These are phyloP conservation scores for Himalopsyche tibetana DNA, from an alignment of 2,888 invertebrate species.

Conservation along the genomic window DNA sequence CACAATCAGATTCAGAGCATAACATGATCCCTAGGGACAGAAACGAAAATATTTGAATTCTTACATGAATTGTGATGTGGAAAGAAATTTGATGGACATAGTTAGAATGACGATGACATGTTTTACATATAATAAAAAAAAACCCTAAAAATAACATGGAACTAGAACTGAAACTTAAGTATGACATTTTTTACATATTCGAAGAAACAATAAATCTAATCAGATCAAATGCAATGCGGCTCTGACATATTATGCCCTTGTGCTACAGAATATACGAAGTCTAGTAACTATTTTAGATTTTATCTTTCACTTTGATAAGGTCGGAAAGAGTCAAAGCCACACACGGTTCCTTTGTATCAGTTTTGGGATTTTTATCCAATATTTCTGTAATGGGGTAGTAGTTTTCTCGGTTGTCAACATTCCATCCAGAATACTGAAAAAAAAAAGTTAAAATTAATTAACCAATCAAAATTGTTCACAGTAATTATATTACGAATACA, in stretches of 20 bases:
- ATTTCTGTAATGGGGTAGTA: constrained; percentile 79
- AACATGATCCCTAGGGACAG: not conserved
- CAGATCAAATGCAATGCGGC: not conserved
- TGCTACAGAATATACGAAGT: constrained; percentile 7
- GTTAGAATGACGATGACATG: not conserved
- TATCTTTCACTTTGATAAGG: constrained; percentile 77
- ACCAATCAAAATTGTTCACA: too few species aligned
- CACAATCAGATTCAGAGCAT: constrained; percentile 13
- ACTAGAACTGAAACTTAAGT: too few species aligned
- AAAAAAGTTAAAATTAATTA: not conserved
- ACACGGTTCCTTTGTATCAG: constrained; percentile 77
- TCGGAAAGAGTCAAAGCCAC: constrained; percentile 77
- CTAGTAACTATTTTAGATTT: constrained; percentile 67
- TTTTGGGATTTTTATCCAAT: constrained; percentile 75
- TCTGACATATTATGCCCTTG: not conserved
- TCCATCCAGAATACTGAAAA: constrained; percentile 79
- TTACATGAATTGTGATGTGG: not conserved
- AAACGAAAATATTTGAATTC: not conserved
- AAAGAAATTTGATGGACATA: not conserved
- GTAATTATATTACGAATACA: not conserved
- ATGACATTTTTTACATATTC: too few species aligned
- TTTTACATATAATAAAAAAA: not conserved
- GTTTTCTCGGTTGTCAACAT: constrained; percentile 78
- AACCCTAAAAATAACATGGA: too few species aligned
- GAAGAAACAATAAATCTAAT: too few species aligned